Evolutionary conservation across 1,140 invertebrate species (phyloP).

Genomic region (Drosophila paulistorum): DNA sequence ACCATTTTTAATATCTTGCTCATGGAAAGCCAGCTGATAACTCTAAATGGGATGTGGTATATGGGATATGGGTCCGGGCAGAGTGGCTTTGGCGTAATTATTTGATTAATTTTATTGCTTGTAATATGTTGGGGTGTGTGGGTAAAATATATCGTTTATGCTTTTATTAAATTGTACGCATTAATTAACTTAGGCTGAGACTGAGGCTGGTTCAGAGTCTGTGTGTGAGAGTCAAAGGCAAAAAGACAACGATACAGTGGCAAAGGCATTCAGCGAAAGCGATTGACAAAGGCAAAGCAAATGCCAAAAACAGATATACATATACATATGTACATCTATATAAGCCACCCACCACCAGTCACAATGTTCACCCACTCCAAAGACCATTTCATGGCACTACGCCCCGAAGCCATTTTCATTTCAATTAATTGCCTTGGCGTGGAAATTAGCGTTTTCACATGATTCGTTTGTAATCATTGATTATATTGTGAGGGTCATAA

Average conservation of each 20-base stretch:
- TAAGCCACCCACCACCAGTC: background rate
- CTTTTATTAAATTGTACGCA: conserved; percentile 77
- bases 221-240: background rate
- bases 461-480: conserved; percentile 63
- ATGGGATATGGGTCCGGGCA: conserved; percentile 15
- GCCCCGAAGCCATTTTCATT: conserved; percentile 49
- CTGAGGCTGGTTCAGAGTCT: background rate
- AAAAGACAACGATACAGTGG: background rate
- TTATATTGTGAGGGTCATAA: conserved; percentile 53
- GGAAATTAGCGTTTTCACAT: conserved; percentile 60
- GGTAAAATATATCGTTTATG: conserved; percentile 77
- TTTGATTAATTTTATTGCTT: conserved; percentile 80
- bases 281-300: conserved; percentile 48
- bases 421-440: conserved; percentile 64
- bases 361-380: conserved; percentile 17
- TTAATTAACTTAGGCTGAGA: conserved; percentile 59
- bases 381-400: background rate
- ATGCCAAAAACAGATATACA: conserved; percentile 45
- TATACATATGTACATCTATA: background rate
- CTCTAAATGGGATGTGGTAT: conserved; percentile 34
- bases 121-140: conserved; percentile 27
- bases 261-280: conserved; percentile 12
- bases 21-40: conserved; percentile 65
- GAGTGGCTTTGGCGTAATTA: conserved; percentile 60
- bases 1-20: conserved; percentile 76